A percentile compares a stretch with the other conserved stretches of the same genome.
Conservation (phyloP, 1,140 invertebrate genomes). For the Drosophila pallidifrons region DNA sequence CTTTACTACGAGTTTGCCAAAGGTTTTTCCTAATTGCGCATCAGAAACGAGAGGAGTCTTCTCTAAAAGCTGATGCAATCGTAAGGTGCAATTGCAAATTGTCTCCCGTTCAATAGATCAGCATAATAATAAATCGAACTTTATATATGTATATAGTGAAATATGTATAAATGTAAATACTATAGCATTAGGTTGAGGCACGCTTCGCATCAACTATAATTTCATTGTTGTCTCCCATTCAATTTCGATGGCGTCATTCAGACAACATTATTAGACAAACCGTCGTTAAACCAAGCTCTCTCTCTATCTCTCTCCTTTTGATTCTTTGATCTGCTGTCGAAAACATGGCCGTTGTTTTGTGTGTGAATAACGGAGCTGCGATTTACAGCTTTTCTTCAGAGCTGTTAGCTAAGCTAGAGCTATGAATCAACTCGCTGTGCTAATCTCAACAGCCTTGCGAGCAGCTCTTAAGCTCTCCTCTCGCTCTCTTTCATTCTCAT, state of each 20-base stretch:
- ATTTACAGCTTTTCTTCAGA: constrained; percentile 20
- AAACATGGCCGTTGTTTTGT: constrained; percentile 6
- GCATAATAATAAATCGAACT: background rate
- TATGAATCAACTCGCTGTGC: constrained; percentile 25
- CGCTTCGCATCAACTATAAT: background rate
- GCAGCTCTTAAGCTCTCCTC: background rate
- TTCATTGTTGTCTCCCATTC: constrained; percentile 23
- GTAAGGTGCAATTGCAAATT: constrained; percentile 51
- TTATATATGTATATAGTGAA: background rate
- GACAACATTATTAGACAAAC: constrained; percentile 26
- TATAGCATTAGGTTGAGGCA: background rate
- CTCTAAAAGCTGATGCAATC: constrained; percentile 68
- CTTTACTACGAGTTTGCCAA: constrained; percentile 7
- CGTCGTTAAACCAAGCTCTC: constrained; percentile 16
- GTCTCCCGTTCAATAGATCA: constrained; percentile 26
- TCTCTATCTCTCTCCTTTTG: background rate
- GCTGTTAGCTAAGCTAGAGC: background rate
- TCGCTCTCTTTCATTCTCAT: background rate
- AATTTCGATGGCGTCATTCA: constrained; percentile 27
- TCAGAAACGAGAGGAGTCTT: constrained; percentile 5
- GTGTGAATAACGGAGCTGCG: constrained; percentile 10
- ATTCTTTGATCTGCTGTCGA: background rate
- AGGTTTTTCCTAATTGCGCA: constrained; percentile 72
- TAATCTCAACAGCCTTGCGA: constrained; percentile 39
- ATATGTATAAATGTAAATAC: background rate